phyloP scores from a whole-genome alignment of 1,140 invertebrate genomes.

The Berghia stephanieae region DNA sequence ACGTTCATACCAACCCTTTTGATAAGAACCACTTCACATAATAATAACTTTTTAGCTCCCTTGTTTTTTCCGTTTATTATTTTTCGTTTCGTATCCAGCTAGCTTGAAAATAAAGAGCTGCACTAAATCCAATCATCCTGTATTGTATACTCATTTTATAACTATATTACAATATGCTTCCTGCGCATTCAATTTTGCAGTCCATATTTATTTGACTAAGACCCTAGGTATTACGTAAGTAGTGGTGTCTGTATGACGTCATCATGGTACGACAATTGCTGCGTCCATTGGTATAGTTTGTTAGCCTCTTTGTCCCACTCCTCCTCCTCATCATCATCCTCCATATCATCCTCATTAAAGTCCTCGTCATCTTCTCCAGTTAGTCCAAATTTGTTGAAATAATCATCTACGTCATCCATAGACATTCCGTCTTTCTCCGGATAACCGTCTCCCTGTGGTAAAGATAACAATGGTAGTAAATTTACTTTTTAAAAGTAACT shows the following conservation, averaged over 20 bases:
- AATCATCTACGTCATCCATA: slow-evolving; percentile 34
- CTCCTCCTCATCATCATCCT: slow-evolving; percentile 36
- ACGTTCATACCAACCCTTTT: too few relatives aligned
- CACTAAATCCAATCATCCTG: too few relatives aligned
- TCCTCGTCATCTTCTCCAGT: slow-evolving; percentile 35
- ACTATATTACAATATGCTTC: background rate
- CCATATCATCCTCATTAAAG: background rate
- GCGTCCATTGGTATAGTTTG: slow-evolving; percentile 65
- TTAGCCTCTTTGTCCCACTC: slow-evolving; percentile 61
- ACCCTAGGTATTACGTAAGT: too few relatives aligned
- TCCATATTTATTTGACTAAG: too few relatives aligned
- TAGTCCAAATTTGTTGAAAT: slow-evolving; percentile 39
- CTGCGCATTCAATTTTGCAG: too few relatives aligned
- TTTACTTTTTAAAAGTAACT: background rate
- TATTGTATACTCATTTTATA: too few relatives aligned
- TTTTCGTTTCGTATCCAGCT: too few relatives aligned
- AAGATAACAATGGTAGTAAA: background rate
- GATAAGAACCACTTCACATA: too few relatives aligned
- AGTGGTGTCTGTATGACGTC: slow-evolving; percentile 56
- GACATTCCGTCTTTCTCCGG: background rate
- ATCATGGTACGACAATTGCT: slow-evolving; percentile 60
- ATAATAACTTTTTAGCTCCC: too few relatives aligned
- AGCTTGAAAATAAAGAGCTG: too few relatives aligned
- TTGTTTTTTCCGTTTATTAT: too few relatives aligned
- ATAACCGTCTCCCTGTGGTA: background rate